These are phyloP conservation scores for Mionectes macconnelli DNA, from an alignment of 2,113 vertebrate species.

Conservation along the genomic window DNA sequence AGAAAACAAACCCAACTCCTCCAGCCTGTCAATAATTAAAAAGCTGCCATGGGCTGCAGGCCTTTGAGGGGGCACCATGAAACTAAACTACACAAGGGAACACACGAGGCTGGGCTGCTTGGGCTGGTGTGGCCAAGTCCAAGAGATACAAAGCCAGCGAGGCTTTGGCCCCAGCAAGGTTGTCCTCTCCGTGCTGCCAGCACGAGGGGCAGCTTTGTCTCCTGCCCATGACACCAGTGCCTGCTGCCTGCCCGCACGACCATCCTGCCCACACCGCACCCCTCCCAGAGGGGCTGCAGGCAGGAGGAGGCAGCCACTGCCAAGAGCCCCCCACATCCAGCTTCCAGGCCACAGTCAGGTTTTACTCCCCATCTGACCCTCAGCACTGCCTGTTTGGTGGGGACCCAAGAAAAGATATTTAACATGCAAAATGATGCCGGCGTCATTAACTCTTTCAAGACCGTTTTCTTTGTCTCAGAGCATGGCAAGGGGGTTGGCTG, in stretches of 20 bases:
- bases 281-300: fast-evolving
- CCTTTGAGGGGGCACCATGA: too few species aligned
- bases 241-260: fast-evolving
- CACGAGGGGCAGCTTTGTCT: not conserved
- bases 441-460: not conserved
- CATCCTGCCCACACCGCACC: fast-evolving
- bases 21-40: not conserved
- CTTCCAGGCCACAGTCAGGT: fast-evolving
- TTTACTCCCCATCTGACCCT: not conserved
- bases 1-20: not conserved
- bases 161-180: not conserved
- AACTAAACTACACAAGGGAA: not conserved
- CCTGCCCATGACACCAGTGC: fast-evolving
- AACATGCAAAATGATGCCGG: not conserved
- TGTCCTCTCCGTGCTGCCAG: not conserved
- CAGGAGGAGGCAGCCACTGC: not conserved
- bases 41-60: not conserved
- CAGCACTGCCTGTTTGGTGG: not conserved
- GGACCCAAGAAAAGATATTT: not conserved
- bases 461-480: not conserved
- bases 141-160: not conserved
- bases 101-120: not conserved
- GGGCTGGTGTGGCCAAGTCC: fast-evolving
- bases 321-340: not conserved
- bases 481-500: fast-evolving